Percentiles rank a stretch among this genome's conserved stretches.
phyloP scores from a whole-genome alignment of 64 coral and sea anemone species.

The Actinia tenebrosa region DNA sequence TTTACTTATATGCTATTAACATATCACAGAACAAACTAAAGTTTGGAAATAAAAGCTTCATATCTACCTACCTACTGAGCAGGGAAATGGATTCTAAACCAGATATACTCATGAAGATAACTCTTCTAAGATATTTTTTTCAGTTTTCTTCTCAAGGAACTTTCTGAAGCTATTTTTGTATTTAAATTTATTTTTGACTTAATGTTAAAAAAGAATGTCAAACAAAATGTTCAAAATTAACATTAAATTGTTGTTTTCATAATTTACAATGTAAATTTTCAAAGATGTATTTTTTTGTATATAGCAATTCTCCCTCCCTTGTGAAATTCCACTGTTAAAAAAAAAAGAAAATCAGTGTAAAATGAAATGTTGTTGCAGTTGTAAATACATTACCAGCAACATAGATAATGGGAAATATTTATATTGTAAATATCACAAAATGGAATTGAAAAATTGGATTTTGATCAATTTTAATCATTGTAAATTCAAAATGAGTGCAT shows the following conservation, averaged over 20 bases:
- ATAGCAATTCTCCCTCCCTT: neutral
- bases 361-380: neutral
- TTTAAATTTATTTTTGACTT: neutral
- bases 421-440: neutral
- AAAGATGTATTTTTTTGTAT: neutral
- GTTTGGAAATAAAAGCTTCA: constrained; percentile 21
- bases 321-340: neutral
- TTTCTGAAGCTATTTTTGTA: neutral
- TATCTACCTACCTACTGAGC: constrained; percentile 14
- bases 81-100: constrained; percentile 11
- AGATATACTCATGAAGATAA: neutral
- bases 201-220: neutral
- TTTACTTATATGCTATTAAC: constrained; percentile 34
- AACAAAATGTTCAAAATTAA: neutral
- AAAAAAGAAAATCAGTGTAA: neutral
- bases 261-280: neutral
- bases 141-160: neutral
- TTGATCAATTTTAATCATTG: neutral
- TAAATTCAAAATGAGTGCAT: neutral
- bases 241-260: neutral
- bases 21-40: constrained; percentile 27
- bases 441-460: neutral
- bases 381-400: neutral
- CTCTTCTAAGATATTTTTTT: neutral
- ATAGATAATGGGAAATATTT: neutral